A percentile compares a stretch with the other conserved stretches of the same genome.
These are phyloP conservation scores for Dasypolia templi DNA, from an alignment of 2,888 invertebrate genomes.

Conservation along the genomic window DNA sequence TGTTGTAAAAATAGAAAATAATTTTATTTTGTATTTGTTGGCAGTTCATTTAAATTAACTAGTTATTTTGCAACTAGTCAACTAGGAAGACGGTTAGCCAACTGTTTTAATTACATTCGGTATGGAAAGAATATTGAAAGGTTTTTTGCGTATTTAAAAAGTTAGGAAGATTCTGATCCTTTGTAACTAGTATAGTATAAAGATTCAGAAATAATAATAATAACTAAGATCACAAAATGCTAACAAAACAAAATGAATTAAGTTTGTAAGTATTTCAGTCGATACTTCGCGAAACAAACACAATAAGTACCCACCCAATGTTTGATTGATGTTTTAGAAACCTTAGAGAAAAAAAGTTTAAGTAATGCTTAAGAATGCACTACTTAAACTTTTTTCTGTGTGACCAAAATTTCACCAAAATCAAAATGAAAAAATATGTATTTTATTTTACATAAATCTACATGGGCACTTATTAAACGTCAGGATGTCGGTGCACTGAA, in stretches of 20 bases:
- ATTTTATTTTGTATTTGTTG: background rate
- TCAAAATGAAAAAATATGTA: too few species aligned
- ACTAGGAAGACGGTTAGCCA: accelerated
- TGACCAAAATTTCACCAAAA: too few species aligned
- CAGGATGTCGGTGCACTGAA: too few species aligned
- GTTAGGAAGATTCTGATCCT: background rate
- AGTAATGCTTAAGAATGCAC: too few species aligned
- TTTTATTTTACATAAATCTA: too few species aligned
- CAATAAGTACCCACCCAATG: too few species aligned
- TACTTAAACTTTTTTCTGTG: too few species aligned
- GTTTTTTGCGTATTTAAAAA: background rate
- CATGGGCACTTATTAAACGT: too few species aligned
- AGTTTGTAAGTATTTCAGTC: background rate
- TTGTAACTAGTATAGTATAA: too few species aligned
- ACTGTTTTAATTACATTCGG: background rate
- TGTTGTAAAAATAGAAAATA: conserved; percentile 4
- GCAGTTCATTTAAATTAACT: background rate
- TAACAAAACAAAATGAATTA: background rate
- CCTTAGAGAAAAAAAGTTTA: too few species aligned
- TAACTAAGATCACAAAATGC: background rate
- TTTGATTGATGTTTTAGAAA: too few species aligned
- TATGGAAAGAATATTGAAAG: background rate
- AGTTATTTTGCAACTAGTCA: background rate
- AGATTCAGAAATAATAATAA: background rate
- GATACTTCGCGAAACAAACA: background rate